phyloP scores from a whole-genome alignment of 2,888 invertebrate genomes.

The Trachelus tabidus region DNA sequence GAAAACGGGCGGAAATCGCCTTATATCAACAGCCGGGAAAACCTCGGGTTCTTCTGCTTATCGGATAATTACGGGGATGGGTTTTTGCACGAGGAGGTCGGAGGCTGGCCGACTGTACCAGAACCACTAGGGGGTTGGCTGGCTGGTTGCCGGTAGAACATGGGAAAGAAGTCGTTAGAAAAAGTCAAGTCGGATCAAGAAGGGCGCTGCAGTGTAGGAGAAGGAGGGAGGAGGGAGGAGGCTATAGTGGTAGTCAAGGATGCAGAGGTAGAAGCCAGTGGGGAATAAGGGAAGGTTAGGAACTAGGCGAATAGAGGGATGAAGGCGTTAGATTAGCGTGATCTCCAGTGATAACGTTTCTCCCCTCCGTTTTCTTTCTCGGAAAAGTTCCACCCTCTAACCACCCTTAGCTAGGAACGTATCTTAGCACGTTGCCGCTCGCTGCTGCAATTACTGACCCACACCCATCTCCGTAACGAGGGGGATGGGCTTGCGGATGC shows the following conservation, averaged over 20 bases:
- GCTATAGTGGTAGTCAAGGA: constrained; percentile 21
- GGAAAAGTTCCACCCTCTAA: constrained; percentile 15
- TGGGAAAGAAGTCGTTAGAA: constrained; percentile 52
- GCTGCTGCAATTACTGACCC: constrained; percentile 55
- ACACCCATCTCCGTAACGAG: constrained; percentile 44
- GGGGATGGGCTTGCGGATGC: constrained; percentile 47
- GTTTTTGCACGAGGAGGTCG: constrained; percentile 29
- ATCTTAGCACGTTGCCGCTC: constrained; percentile 54
- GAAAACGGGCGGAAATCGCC: constrained; percentile 30
- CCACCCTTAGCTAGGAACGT: neutral
- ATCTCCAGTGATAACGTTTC: constrained; percentile 62
- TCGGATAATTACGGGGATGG: constrained; percentile 57
- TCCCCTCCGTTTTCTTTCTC: constrained; percentile 32
- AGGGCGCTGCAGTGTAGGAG: constrained; percentile 9
- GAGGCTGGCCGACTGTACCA: neutral
- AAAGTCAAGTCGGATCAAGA: constrained; percentile 54
- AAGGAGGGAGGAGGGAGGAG: no score
- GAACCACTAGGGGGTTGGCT: constrained; percentile 14
- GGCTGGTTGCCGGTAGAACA: constrained; percentile 13
- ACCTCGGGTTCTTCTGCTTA: constrained; percentile 45
- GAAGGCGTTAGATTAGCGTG: constrained; percentile 62
- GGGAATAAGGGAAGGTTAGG: constrained; percentile 8
- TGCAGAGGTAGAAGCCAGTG: constrained; percentile 31
- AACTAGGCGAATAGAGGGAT: constrained; percentile 18
- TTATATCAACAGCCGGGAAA: constrained; percentile 5